phyloP scores from a whole-genome alignment of 2,888 invertebrate genomes.

The Parnassius mnemosyne region DNA sequence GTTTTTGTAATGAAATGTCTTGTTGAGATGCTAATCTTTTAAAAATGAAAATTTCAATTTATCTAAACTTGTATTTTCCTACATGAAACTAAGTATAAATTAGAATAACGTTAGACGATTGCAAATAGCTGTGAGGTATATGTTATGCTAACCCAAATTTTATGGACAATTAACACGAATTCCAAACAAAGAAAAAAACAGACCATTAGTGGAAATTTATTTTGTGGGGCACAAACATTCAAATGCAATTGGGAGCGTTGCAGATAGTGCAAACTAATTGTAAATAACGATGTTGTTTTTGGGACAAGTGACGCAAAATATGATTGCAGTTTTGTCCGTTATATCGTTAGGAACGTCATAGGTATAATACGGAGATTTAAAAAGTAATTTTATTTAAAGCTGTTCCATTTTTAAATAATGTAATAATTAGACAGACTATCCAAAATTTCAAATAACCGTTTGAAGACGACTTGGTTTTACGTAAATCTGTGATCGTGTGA shows the following conservation, averaged over 20 bases:
- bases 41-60: not conserved
- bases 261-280: slow-evolving; percentile 26
- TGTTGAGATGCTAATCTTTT: slow-evolving; percentile 1
- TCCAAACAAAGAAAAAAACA: slow-evolving; percentile 56
- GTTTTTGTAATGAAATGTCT: not conserved
- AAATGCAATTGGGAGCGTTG: slow-evolving; percentile 57
- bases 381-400: no score
- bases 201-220: slow-evolving; percentile 54
- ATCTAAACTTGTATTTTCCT: slow-evolving; percentile 3
- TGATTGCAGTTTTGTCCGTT: not conserved
- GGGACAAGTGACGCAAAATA: slow-evolving; percentile 27
- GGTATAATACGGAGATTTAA: no score
- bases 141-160: slow-evolving; percentile 56
- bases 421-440: no score
- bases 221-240: slow-evolving; percentile 66
- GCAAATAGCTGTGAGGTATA: slow-evolving; percentile 14
- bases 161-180: slow-evolving; percentile 61
- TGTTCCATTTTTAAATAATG: no score
- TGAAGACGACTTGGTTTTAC: no score
- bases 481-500: no score
- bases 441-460: no score
- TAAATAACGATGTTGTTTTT: slow-evolving; percentile 27
- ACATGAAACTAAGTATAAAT: slow-evolving; percentile 30
- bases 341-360: no score
- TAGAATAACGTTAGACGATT: slow-evolving; percentile 20